Base-by-base conservation (phyloP, 1,140 invertebrate genomes). In the Heterodera schachtii region DNA sequence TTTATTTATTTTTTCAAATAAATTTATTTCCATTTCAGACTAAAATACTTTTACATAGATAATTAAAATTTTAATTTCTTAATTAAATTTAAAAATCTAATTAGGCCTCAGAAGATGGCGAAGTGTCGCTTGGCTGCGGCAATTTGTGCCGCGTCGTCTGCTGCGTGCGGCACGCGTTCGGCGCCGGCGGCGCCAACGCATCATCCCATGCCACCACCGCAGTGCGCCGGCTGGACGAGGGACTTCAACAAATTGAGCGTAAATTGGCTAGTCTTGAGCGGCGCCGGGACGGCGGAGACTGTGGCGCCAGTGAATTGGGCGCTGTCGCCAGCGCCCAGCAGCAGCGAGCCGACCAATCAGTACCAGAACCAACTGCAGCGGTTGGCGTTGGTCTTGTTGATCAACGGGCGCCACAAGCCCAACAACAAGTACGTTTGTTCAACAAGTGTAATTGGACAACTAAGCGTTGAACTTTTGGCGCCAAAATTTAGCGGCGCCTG, bases 81-180 rank as follows among this genome's bases (percentile, higher is more conserved):
- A 8, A 8, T 57, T 49, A 43, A 60, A 84, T 74, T 47, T n/a
- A 52, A 21, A n/a, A 16, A 52, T 76, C 71, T 0, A 73, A 76
- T 69, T 81, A 67, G 52, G 43, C 21, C n/a, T 2, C 81, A 43
- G 80, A 82, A 16, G 80, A 88, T 31, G 88, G 88, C 64, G 76
- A 88, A 21, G 73, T 89, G 70, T 85, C 84, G n/a, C 74, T 90
- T 60, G 88, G 87, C 19, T 90, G 86, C 76, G 89, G 87, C 21
- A 80, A 74, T 21, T 78, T 79, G 16, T 88, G 87, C 71, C 83
- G 87, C 41, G 70, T 88, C 19, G 49, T 88, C 13, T 88, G 88
- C 71, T 90, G 87, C 75, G 57, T 88, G 31, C 64, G 64, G 6
- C 79, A 86, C 73, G 85, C 87, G 49, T 80, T 85, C 75, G 60